Conservation (phyloP, 2,113 vertebrate species). For the Sylvilagus bachmani region DNA sequence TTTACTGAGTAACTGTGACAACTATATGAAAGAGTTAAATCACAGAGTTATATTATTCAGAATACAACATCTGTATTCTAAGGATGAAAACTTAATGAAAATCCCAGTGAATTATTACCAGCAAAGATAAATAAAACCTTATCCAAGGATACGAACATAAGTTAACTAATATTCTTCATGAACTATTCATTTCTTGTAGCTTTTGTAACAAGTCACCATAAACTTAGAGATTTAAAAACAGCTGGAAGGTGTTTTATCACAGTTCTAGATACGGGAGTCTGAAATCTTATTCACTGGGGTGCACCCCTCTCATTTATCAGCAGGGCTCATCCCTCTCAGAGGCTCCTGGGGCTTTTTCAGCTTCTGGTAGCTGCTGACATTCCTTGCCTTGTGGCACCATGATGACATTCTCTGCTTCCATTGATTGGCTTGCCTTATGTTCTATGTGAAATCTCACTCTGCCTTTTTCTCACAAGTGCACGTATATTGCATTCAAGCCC, state of each 20-base stretch:
- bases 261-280: neutral
- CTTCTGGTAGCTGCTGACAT: neutral
- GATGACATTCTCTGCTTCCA: neutral
- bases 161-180: neutral
- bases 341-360: neutral
- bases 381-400: neutral
- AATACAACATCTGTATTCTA: neutral
- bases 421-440: neutral
- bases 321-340: neutral
- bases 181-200: neutral
- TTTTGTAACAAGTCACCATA: constrained; percentile 9
- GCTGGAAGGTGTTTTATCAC: neutral
- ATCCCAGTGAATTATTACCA: neutral
- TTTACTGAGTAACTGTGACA: neutral
- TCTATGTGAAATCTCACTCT: neutral
- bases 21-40: neutral
- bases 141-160: neutral
- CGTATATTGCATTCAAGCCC: neutral
- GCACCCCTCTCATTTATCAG: neutral
- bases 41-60: neutral
- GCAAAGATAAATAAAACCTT: neutral
- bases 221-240: neutral
- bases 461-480: neutral
- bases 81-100: neutral
- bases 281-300: neutral